Conservation (phyloP, 2,888 invertebrate species). For the Ametastegia equiseti region DNA sequence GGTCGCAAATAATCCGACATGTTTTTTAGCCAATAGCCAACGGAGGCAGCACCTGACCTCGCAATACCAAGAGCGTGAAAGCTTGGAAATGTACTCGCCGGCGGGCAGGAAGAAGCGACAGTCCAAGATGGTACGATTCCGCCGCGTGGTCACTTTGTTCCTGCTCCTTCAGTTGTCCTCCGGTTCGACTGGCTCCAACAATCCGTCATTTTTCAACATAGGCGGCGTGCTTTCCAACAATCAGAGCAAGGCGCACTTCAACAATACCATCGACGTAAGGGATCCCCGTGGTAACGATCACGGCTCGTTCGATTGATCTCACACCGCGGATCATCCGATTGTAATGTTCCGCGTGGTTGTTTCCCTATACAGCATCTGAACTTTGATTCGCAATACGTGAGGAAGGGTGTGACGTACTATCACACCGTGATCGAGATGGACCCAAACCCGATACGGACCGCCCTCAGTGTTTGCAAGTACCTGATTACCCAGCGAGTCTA, state of each 20-base stretch:
- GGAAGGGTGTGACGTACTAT: constrained; percentile 90
- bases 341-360: no score
- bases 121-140: neutral
- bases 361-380: constrained; percentile 85
- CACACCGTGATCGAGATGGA: constrained; percentile 95
- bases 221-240: constrained; percentile 95
- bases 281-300: no score
- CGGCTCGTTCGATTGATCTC: no score
- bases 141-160: constrained; percentile 43
- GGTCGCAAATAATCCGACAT: neutral
- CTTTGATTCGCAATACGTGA: constrained; percentile 89
- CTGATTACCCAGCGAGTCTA: constrained; percentile 92
- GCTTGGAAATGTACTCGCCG: neutral
- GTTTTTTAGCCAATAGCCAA: neutral
- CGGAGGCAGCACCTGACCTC: neutral
- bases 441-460: constrained; percentile 96
- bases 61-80: neutral
- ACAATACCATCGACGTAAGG: constrained; percentile 89
- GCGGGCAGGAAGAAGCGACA: neutral
- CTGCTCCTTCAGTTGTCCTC: constrained; percentile 53
- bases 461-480: constrained; percentile 94
- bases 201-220: constrained; percentile 89
- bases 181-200: constrained; percentile 68
- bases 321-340: no score
- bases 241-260: constrained; percentile 88